Conservation (phyloP, 2,113 vertebrate species). For the Coturnix japonica region DNA sequence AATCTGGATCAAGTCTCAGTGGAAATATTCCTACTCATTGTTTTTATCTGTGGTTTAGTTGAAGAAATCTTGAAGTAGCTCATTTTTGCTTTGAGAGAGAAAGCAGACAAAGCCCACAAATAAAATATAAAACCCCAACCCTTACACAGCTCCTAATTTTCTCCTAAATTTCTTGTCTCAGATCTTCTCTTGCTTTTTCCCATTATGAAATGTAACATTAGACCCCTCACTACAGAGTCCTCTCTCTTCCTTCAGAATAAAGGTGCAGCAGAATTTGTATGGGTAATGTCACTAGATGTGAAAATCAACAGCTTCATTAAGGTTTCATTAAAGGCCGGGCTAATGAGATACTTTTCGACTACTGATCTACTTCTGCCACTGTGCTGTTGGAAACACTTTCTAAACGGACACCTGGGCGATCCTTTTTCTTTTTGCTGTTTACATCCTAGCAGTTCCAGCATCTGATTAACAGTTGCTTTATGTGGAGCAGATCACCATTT, state of each 20-base stretch:
- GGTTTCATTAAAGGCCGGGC: not conserved
- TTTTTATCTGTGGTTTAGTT: not conserved
- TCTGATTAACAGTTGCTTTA: not conserved
- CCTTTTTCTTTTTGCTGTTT: not conserved
- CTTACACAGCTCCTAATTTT: not conserved
- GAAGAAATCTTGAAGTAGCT: not conserved
- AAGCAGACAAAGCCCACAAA: not conserved
- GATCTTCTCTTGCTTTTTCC: not conserved
- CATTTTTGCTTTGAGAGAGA: not conserved
- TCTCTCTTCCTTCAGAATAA: not conserved
- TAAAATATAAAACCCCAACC: fast-evolving
- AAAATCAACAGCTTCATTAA: not conserved
- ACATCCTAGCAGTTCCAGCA: not conserved
- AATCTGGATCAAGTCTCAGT: not conserved
- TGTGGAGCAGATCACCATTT: not conserved
- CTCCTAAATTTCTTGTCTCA: not conserved
- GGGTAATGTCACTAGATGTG: not conserved
- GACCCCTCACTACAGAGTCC: not conserved
- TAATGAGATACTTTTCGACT: not conserved
- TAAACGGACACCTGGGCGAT: not conserved
- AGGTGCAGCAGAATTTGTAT: not conserved
- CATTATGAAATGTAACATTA: not conserved
- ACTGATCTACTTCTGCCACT: not conserved
- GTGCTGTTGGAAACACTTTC: not conserved
- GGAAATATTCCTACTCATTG: not conserved